phyloP scores from a whole-genome alignment of 2,113 vertebrate species.

The Mandrillus leucophaeus region DNA sequence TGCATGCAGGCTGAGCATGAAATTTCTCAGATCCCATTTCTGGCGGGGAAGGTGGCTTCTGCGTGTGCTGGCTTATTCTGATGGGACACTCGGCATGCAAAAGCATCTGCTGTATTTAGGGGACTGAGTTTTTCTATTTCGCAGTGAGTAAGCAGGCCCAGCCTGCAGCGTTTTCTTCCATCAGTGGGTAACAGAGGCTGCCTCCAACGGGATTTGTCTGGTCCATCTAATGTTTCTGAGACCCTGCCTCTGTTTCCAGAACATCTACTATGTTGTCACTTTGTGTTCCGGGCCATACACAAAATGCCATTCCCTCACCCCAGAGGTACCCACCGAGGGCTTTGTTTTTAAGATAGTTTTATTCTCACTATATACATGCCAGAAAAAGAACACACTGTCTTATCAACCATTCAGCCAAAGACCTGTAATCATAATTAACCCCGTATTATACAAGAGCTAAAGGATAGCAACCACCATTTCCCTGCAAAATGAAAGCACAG shows the following conservation, averaged over 20 bases:
- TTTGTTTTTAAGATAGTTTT: neutral
- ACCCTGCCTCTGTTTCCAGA: neutral
- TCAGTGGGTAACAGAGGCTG: neutral
- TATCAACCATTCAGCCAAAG: neutral
- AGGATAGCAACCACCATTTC: neutral
- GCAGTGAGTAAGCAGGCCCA: neutral
- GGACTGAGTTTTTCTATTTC: neutral
- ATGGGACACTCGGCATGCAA: neutral
- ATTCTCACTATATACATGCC: neutral
- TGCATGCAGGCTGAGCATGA: neutral
- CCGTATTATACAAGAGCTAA: neutral
- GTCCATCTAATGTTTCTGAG: neutral
- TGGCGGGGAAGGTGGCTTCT: neutral
- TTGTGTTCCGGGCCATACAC: fast-evolving
- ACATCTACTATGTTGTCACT: neutral
- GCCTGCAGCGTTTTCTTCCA: fast-evolving
- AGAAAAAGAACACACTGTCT: neutral
- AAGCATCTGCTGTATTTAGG: neutral
- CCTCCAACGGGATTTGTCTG: neutral
- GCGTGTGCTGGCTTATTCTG: neutral
- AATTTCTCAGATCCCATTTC: neutral
- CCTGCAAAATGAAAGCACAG: neutral
- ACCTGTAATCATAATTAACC: neutral
- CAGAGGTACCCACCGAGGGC: neutral
- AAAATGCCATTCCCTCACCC: neutral